Evolutionary conservation across 1,140 invertebrate species (phyloP).

Genomic region (Pentalonia nigronervosa): DNA sequence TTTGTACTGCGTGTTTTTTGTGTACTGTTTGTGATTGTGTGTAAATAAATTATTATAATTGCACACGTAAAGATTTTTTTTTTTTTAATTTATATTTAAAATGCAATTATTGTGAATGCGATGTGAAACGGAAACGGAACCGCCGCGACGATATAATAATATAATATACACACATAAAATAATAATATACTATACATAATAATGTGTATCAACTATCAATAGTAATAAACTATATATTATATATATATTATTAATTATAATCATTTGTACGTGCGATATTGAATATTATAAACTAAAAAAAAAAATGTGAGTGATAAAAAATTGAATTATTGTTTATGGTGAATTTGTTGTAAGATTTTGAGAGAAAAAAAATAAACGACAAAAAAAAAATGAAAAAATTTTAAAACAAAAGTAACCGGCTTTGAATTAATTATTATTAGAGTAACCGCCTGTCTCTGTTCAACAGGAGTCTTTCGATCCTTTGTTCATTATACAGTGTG

Average conservation of each 20-base stretch:
- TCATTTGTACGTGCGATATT: conserved; percentile 37
- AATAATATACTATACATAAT: conserved; percentile 33
- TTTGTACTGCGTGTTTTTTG: conserved; percentile 54
- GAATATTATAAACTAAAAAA: not conserved
- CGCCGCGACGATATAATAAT: conserved; percentile 18
- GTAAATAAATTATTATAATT: conserved; percentile 50
- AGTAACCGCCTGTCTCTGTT: not conserved
- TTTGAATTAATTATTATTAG: conserved; percentile 2
- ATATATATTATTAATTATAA: conserved; percentile 41
- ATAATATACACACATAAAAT: conserved; percentile 38
- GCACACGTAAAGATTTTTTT: conserved; percentile 51
- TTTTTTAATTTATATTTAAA: conserved; percentile 35
- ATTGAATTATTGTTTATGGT: conserved; percentile 48
- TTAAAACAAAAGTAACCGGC: not conserved
- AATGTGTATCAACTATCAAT: conserved; percentile 28
- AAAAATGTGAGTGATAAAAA: conserved; percentile 46
- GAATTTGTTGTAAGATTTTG: conserved; percentile 53
- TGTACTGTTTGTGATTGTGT: conserved; percentile 55
- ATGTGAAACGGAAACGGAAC: conserved; percentile 37
- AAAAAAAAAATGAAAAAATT: not conserved
- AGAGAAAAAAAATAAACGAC: conserved; percentile 38
- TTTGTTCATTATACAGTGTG: not conserved
- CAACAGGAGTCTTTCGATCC: not conserved
- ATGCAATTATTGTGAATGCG: conserved; percentile 32
- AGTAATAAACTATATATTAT: conserved; percentile 23